Evolutionary conservation across 2,113 vertebrate genomes (phyloP).

Genomic region (Pteruthius melanotis): DNA sequence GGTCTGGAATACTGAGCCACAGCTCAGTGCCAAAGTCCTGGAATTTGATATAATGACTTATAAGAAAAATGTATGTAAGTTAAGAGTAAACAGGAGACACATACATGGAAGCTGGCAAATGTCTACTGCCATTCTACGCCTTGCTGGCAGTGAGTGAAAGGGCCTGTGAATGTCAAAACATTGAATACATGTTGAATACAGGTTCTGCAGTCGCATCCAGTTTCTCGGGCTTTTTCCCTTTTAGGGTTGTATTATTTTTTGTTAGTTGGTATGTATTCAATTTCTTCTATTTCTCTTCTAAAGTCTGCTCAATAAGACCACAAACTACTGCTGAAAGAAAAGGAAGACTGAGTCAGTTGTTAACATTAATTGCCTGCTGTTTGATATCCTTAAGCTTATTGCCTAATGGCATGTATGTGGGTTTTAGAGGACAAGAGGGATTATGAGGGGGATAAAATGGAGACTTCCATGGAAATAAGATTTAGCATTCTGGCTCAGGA

Average conservation of each 20-base stretch:
- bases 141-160: neutral
- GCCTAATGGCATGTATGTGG: neutral
- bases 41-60: neutral
- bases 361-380: neutral
- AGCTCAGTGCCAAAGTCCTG: neutral
- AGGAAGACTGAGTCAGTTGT: neutral
- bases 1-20: neutral
- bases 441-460: neutral
- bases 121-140: neutral
- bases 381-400: neutral
- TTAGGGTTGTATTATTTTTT: neutral
- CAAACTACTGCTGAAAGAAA: conserved; percentile 4
- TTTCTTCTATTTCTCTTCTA: neutral
- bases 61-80: neutral
- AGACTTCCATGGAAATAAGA: neutral
- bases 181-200: neutral
- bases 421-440: neutral
- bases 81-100: neutral
- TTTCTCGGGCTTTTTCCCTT: neutral
- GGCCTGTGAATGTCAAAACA: neutral
- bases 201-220: neutral
- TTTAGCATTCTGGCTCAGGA: neutral
- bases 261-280: neutral
- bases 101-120: neutral
- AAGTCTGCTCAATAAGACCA: neutral